A percentile compares a stretch with the other conserved stretches of the same genome.
Conservation (phyloP, 1,140 invertebrate genomes). For the Polyergus mexicanus region DNA sequence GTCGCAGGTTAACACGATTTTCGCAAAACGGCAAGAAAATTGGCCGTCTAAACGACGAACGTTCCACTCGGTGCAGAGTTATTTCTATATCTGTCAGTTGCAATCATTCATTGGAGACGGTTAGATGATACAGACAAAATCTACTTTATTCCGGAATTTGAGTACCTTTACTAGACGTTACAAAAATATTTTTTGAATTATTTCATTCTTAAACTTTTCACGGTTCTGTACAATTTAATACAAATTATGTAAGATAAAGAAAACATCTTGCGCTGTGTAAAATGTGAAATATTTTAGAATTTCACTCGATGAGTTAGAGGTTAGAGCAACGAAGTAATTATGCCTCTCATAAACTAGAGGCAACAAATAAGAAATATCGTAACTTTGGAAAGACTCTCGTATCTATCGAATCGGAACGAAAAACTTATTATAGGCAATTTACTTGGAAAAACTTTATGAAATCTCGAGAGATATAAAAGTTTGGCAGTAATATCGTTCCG, state of each 20-base stretch:
- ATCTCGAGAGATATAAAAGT: neutral
- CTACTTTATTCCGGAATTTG: neutral
- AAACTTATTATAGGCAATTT: conserved; percentile 52
- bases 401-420: conserved; percentile 7
- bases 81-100: neutral
- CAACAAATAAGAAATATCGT: conserved; percentile 13
- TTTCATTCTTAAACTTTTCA: neutral
- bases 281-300: neutral
- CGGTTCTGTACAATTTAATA: neutral
- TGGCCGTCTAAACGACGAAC: conserved; percentile 32
- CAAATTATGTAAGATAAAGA: too few relatives aligned
- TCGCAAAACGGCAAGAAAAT: conserved; percentile 62
- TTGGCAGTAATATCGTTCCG: conserved; percentile 12
- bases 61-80: neutral
- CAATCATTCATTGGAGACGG: neutral
- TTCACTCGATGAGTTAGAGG: neutral
- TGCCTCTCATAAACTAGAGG: neutral
- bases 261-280: neutral
- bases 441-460: conserved; percentile 43
- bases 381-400: conserved; percentile 24
- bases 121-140: neutral
- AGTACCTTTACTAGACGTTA: neutral
- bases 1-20: conserved; percentile 69
- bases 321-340: conserved; percentile 15
- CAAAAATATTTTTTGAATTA: neutral